Percentiles rank a stretch among this genome's conserved stretches.
Evolutionary conservation across 2,888 invertebrate species (phyloP).

Genomic region (Pachliopta kotzebuea): DNA sequence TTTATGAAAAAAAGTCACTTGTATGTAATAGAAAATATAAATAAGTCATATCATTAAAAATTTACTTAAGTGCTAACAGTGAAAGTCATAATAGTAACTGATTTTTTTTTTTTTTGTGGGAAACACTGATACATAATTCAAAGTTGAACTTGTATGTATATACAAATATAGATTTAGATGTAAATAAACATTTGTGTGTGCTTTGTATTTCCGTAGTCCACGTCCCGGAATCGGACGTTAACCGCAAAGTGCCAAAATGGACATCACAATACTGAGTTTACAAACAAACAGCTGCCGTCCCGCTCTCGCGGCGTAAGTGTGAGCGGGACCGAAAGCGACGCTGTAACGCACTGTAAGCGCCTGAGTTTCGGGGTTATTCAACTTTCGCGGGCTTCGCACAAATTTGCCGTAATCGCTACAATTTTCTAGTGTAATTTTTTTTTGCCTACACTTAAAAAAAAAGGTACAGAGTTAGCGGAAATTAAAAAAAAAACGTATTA

Average conservation of each 20-base stretch:
- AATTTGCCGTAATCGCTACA: constrained; percentile 26
- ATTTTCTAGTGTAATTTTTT: constrained; percentile 28
- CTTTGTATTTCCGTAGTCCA: constrained; percentile 4
- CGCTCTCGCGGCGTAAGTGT: constrained; percentile 42
- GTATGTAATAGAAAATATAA: too few species aligned
- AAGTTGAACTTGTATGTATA: neutral
- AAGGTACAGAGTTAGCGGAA: neutral
- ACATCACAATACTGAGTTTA: constrained; percentile 49
- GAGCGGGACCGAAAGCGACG: constrained; percentile 47
- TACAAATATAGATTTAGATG: too few species aligned
- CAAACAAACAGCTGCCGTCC: constrained; percentile 63
- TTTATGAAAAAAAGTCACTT: too few species aligned
- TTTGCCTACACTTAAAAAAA: constrained; percentile 5
- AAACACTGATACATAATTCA: neutral
- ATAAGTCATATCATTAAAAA: too few species aligned
- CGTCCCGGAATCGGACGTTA: constrained; percentile 27
- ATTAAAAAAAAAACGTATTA: neutral
- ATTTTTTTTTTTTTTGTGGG: neutral
- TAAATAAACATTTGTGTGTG: neutral
- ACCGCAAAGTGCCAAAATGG: constrained; percentile 36
- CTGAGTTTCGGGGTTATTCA: constrained; percentile 61
- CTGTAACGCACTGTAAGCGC: constrained; percentile 44
- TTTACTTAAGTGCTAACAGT: neutral
- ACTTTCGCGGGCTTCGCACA: constrained; percentile 47
- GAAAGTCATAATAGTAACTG: neutral